Conservation (phyloP, 2,797 vertebrate genomes). For the Argya squamiceps region DNA sequence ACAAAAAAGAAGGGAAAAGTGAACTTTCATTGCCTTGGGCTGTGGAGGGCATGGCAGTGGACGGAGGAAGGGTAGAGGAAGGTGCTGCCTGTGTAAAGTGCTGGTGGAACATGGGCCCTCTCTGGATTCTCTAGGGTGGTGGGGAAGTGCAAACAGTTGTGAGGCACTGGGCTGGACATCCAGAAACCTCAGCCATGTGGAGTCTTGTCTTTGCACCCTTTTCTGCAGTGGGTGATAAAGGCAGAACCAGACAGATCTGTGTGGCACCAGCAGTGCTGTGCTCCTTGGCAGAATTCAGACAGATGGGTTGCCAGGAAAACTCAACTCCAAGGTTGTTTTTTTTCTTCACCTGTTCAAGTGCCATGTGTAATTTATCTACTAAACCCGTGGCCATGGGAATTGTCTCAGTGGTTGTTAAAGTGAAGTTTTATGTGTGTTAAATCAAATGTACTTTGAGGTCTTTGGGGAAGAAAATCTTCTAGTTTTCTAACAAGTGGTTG, state of each 20-base stretch:
- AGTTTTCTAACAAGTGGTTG: neutral
- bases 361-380: neutral
- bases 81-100: neutral
- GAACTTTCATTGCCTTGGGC: neutral
- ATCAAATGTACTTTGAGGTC: neutral
- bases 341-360: neutral
- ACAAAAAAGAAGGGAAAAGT: fast-evolving
- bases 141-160: neutral
- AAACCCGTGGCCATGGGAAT: neutral
- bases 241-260: neutral
- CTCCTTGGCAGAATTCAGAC: neutral
- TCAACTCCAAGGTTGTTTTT: neutral
- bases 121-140: neutral
- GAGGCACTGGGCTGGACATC: neutral
- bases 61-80: neutral
- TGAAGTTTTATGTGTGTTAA: neutral
- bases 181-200: neutral
- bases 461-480: neutral
- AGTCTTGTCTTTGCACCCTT: fast-evolving
- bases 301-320: neutral
- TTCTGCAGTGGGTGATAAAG: neutral
- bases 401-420: neutral
- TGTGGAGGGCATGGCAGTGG: neutral
- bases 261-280: neutral
- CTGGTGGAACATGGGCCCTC: neutral